phyloP scores from a whole-genome alignment of 2,888 invertebrate genomes.

The Steromphala cineraria region DNA sequence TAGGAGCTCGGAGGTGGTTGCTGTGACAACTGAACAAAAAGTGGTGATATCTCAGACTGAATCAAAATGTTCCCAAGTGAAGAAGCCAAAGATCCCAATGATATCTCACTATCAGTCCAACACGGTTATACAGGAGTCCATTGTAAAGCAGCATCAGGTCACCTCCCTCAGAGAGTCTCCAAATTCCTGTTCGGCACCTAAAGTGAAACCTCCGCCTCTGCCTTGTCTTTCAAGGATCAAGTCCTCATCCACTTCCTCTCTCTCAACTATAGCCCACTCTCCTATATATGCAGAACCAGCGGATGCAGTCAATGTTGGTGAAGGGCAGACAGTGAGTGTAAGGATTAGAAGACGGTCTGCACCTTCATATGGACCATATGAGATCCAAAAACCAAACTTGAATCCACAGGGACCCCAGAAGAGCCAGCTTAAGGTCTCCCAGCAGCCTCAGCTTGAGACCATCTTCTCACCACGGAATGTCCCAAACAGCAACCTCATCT shows the following conservation, averaged over 20 bases:
- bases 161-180: neutral
- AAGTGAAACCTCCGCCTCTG: conserved; percentile 46
- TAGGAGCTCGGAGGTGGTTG: neutral
- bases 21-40: neutral
- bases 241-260: conserved; percentile 47
- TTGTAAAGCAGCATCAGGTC: neutral
- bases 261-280: conserved; percentile 54
- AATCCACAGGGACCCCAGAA: neutral
- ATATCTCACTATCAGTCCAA: neutral
- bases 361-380: conserved; percentile 29
- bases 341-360: conserved; percentile 60
- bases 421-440: conserved; percentile 23
- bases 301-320: conserved; percentile 62
- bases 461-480: conserved; percentile 46
- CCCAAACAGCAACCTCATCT: neutral
- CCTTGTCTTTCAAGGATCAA: conserved; percentile 37
- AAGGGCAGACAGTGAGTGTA: conserved; percentile 41
- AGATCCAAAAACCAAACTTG: neutral
- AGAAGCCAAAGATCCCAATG: neutral
- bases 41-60: neutral
- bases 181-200: conserved; percentile 20
- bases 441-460: conserved; percentile 43
- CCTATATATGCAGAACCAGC: conserved; percentile 77
- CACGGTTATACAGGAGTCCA: neutral
- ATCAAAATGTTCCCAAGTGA: neutral